Conservation (phyloP, 2,888 invertebrate species). For the Congeria kusceri region DNA sequence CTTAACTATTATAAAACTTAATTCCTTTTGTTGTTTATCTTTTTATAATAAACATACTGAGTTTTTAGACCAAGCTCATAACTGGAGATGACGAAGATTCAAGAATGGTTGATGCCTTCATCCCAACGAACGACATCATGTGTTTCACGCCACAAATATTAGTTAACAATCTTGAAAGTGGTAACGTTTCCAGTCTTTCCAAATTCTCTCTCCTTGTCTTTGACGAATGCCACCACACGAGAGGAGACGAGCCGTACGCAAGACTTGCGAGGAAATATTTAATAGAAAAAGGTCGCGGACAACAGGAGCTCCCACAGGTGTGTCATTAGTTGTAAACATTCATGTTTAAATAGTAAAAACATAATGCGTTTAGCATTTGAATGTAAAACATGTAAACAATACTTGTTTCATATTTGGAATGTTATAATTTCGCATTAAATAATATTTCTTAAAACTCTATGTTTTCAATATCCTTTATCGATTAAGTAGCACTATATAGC, state of each 20-base stretch:
- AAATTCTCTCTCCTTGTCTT: conserved; percentile 72
- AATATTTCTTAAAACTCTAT: too few relatives aligned
- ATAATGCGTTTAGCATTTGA: too few relatives aligned
- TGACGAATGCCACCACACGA: conserved; percentile 78
- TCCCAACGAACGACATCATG: conserved; percentile 44
- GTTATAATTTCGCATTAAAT: too few relatives aligned
- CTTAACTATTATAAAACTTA: not conserved
- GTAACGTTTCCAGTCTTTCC: conserved; percentile 29
- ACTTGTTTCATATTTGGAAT: too few relatives aligned
- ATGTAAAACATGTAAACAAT: too few relatives aligned
- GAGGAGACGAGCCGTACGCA: conserved; percentile 75
- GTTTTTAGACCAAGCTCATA: conserved; percentile 44
- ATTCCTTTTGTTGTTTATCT: not conserved
- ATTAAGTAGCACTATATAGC: too few relatives aligned
- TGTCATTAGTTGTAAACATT: not conserved
- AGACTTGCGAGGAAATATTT: conserved; percentile 74
- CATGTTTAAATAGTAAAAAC: too few relatives aligned
- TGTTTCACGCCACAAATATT: conserved; percentile 83
- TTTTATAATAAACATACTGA: not conserved
- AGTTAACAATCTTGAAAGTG: conserved; percentile 69
- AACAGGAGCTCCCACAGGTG: conserved; percentile 59
- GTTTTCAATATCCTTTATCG: too few relatives aligned
- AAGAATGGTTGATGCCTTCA: conserved; percentile 22
- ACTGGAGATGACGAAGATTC: conserved; percentile 57
- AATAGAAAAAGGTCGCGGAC: conserved; percentile 52